Evolutionary conservation across 2,797 vertebrate genomes (phyloP), one percentile per base, ranked within the genome.

Genomic region (Alcedo quadribrachys): DNA sequence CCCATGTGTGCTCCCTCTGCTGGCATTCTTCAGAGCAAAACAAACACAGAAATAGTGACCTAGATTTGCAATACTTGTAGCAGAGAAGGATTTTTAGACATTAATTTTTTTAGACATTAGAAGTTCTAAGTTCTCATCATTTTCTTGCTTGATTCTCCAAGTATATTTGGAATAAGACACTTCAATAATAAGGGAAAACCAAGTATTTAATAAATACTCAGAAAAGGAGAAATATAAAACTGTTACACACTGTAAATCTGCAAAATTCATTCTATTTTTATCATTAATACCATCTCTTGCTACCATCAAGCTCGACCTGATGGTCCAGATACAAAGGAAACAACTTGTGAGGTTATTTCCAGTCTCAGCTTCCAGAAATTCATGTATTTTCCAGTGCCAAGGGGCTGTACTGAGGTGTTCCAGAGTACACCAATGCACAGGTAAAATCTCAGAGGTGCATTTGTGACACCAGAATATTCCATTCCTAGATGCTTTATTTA

Each of bases 1-100:
- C 25, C 37, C 37, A 16, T 2, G 24, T 15, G 66, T 53, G 91
- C 93, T 93, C 95, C 94, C 95, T 90, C 93, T 94, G 95, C 88
- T 69, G 81, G 90, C 93, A 30, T 33, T 42, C 83, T 2, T 8
- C 14, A 4, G 4, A 67, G 28, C 4, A 0, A 58, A 78, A 69
- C 25, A 53, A 1, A 20, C 0, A 74, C 27, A 78, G 13, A 48
- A 88, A 37, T 8, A 24, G 3, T 1, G 33, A 71, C 69, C 84
- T n/a, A 2, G 28, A 71, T 53, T 68, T 55, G 17, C 53, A 53
- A 45, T 6, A 21, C 1, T 17, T 18, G 0, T 16, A 71, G 35
- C 45, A 67, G 28, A 20, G 8, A 30, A 57, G 45, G 14, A 77
- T 57, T 65, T 68, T 57, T n/a, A 32, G 5, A 28, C 7, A 3